A percentile compares a stretch with the other conserved stretches of the same genome.
These are phyloP conservation scores for Lagocephalus sceleratus DNA, from an alignment of 2,797 vertebrate species.

Conservation along the genomic window DNA sequence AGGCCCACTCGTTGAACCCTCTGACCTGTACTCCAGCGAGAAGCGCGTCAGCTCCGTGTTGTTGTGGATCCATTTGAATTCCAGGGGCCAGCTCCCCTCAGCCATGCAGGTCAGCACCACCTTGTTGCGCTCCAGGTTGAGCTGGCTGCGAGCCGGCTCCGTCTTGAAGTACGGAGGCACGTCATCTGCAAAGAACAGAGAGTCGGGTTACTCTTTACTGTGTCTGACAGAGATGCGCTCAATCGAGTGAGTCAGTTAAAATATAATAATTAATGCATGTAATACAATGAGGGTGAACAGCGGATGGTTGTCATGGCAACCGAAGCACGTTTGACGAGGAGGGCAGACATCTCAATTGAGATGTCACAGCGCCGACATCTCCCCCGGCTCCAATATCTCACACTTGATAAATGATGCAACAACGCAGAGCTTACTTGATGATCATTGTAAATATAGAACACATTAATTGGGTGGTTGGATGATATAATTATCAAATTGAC, in stretches of 20 bases:
- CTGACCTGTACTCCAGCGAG: conserved; percentile 94
- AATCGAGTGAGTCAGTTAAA: no score
- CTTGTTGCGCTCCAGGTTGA: conserved; percentile 94
- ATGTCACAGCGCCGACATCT: no score
- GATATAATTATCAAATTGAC: conserved; percentile 80
- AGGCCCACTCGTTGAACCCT: background rate
- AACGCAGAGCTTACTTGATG: conserved; percentile 63
- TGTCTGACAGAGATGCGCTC: no score
- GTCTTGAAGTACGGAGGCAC: conserved; percentile 98
- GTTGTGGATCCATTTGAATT: conserved; percentile 98
- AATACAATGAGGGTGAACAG: no score
- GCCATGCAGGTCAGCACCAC: conserved; percentile 98
- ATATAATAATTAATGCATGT: no score
- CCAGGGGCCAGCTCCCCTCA: conserved; percentile 96
- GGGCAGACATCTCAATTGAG: no score
- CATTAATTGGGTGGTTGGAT: conserved; percentile 79
- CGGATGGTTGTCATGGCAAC: background rate
- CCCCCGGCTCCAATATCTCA: conserved; percentile 51
- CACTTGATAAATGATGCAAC: conserved; percentile 55
- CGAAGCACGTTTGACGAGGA: conserved; percentile 3
- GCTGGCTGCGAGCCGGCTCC: conserved; percentile 89
- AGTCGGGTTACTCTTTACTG: background rate
- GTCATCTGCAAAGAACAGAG: conserved; percentile 77
- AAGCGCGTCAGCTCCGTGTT: conserved; percentile 89
- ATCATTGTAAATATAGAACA: conserved; percentile 81